These are phyloP conservation scores for Lepidocyrtoides sp. DNA, from an alignment of 2,888 invertebrate genomes.

Conservation along the genomic window DNA sequence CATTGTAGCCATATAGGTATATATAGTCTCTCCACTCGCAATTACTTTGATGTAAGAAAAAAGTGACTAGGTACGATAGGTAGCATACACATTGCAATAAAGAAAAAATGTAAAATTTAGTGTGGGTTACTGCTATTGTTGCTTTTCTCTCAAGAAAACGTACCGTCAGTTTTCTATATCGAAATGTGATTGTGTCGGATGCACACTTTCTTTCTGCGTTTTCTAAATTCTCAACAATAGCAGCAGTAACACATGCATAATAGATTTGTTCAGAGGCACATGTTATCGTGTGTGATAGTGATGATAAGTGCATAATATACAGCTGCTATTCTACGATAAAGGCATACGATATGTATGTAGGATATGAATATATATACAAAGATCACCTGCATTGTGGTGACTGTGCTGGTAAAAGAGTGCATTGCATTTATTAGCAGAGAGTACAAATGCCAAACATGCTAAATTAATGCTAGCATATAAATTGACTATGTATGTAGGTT, in stretches of 20 bases:
- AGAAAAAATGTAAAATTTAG: conserved; percentile 63
- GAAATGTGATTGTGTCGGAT: conserved; percentile 28
- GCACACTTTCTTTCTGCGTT: background rate
- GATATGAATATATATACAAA: no score
- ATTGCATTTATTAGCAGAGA: no score
- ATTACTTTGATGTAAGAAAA: conserved; percentile 23
- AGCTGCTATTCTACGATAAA: background rate
- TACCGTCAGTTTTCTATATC: background rate
- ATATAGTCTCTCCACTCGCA: background rate
- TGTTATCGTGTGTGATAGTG: conserved; percentile 32
- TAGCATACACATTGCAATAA: conserved; percentile 31
- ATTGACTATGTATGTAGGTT: background rate
- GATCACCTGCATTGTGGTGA: no score
- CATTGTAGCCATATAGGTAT: background rate
- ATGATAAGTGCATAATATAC: conserved; percentile 47
- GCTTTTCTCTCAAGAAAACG: background rate
- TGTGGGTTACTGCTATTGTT: conserved; percentile 12
- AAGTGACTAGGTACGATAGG: conserved; percentile 7
- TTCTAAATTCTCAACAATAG: background rate
- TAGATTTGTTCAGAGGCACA: conserved; percentile 47
- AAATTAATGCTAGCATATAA: background rate
- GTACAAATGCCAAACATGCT: no score
- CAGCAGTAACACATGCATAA: conserved; percentile 44
- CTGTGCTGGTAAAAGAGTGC: no score
- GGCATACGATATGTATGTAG: no score